Evolutionary conservation across 2,888 invertebrate species (phyloP).

Genomic region (Phrixothrix hirtus): DNA sequence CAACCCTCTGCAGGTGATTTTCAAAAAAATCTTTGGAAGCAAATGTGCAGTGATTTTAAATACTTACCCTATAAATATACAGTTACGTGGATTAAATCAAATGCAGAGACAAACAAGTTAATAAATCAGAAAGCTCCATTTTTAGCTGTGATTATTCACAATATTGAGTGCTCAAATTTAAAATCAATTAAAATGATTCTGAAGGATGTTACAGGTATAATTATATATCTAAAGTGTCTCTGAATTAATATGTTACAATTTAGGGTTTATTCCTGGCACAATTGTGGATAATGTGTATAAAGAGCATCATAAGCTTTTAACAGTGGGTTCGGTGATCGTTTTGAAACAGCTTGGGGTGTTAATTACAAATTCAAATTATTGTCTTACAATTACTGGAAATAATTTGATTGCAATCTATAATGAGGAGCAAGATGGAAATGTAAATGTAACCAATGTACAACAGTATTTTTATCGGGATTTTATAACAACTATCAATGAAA

Average conservation of each 20-base stretch:
- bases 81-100: conserved; percentile 46
- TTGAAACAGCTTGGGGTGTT: conserved; percentile 45
- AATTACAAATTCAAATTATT: conserved; percentile 19
- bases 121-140: conserved; percentile 46
- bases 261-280: conserved; percentile 46
- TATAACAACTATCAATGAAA: not conserved
- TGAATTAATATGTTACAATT: conserved; percentile 25
- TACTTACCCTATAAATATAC: conserved; percentile 39
- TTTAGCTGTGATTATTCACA: conserved; percentile 45
- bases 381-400: not conserved
- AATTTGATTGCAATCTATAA: not conserved
- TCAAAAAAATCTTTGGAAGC: not conserved
- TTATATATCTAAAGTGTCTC: no score
- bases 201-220: conserved; percentile 45
- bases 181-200: conserved; percentile 39
- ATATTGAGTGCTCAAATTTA: conserved; percentile 32
- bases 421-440: not conserved
- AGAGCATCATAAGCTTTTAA: conserved; percentile 38
- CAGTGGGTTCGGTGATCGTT: conserved; percentile 43
- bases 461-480: not conserved
- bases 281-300: conserved; percentile 43
- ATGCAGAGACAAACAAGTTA: conserved; percentile 36
- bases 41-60: not conserved
- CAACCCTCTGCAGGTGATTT: not conserved
- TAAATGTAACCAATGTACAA: not conserved